Base-by-base conservation (phyloP, 2,797 vertebrate species). In the Pseudotriccus pelzelni region DNA sequence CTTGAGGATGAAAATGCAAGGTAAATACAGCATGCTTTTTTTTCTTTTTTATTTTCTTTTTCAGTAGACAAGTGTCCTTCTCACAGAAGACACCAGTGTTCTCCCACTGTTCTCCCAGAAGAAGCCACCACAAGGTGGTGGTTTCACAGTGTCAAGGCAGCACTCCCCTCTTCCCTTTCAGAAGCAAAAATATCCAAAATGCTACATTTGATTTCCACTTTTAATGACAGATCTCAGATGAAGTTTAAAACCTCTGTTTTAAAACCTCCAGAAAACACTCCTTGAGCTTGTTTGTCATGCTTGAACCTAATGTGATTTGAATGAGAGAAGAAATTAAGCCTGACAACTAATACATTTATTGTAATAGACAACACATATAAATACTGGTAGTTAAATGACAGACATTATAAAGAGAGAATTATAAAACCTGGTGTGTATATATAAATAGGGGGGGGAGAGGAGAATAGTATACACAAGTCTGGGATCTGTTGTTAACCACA, bases 231-330 rank as follows among this genome's bases (percentile, higher is more conserved):
- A 89, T 32, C 58, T 95, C 72, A 23, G 77, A 64, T 6, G 21
- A 10, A 20, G 16, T 36, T 58, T 58, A 25, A 58, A 34, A 58
- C 60, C 44, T 74, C 69, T 23, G 15, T 39, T 80, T 89, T 60
- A 66, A 79, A 86, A 80, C 20, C 37, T 64, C 21, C 41, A 58
- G 64, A 87, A 95, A 94, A 87, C 10, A 70, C 6, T 32, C 56
- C 56, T 70, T 9, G 1, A 46, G 17, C 15, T 78, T 87, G 17
- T 52, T 92, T 95, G 43, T 46, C 75, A 77, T 53, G 17, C 64
- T 87, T 43, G 19, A 93, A 43, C 39, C 41, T 79, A 87, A 89
- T 34, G 43, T 25, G 68, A 87, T 95, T 91, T 86, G 46, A 95
- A 87, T 75, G 11, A 80, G 56, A 80, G 86, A 30, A 88, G 75